These are phyloP conservation scores for Crypturellus undulatus DNA, from an alignment of 2,113 vertebrate genomes.

Conservation along the genomic window DNA sequence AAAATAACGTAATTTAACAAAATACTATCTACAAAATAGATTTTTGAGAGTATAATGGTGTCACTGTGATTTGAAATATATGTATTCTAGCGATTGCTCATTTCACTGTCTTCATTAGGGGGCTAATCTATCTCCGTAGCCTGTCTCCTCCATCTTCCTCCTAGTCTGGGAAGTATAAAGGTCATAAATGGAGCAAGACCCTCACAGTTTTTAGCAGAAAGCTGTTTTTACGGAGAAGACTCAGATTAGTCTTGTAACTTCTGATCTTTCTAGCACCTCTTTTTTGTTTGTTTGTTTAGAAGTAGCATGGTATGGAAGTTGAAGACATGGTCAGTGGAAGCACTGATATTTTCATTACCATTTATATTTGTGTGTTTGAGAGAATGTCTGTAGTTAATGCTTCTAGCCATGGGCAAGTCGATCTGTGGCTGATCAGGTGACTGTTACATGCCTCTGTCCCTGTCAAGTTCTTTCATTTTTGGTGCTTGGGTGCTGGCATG, in stretches of 20 bases:
- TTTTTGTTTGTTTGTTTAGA: background rate
- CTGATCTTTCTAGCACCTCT: background rate
- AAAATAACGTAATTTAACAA: background rate
- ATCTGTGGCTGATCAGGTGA: background rate
- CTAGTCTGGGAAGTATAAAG: background rate
- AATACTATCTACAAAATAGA: background rate
- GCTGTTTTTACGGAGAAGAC: background rate
- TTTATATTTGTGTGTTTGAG: background rate
- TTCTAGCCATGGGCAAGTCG: background rate
- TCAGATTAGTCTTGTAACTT: background rate
- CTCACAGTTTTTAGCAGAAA: background rate
- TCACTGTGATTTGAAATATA: background rate
- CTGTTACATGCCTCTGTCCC: too few relatives aligned
- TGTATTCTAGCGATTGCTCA: background rate
- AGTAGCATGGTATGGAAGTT: background rate
- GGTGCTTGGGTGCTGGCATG: background rate
- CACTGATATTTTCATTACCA: background rate
- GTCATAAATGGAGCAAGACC: background rate
- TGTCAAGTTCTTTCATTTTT: background rate
- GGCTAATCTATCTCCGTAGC: background rate
- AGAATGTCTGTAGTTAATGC: background rate
- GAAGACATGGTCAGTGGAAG: background rate
- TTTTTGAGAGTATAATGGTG: background rate
- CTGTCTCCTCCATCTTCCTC: background rate
- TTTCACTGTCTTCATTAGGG: background rate